These are phyloP conservation scores for Anthrax anthrax DNA, from an alignment of 2,888 invertebrate genomes.

Conservation along the genomic window DNA sequence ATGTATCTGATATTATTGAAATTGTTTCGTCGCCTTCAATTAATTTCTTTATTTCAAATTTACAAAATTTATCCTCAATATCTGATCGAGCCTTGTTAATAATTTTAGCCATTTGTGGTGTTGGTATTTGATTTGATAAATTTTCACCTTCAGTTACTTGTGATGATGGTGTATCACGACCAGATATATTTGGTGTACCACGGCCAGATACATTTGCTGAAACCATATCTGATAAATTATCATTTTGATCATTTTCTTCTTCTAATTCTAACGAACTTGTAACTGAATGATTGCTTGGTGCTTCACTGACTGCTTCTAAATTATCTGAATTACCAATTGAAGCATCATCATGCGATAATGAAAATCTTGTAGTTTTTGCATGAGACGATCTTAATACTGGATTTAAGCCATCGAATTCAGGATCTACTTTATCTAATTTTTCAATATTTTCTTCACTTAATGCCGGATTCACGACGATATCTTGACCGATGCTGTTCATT, in stretches of 20 bases:
- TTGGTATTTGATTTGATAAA: conserved; percentile 36
- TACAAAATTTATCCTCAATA: conserved; percentile 96
- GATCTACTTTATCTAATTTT: conserved; percentile 17
- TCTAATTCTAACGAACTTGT: conserved; percentile 80
- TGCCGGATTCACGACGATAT: conserved; percentile 14
- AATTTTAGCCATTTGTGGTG: conserved; percentile 46
- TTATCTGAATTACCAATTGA: conserved; percentile 88
- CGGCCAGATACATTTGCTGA: conserved; percentile 87
- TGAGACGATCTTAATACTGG: conserved; percentile 33
- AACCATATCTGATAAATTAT: conserved; percentile 94
- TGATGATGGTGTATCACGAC: conserved; percentile 90
- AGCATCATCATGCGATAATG: conserved; percentile 80
- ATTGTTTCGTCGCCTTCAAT: conserved; percentile 83
- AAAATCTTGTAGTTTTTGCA: conserved; percentile 54
- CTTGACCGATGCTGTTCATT: conserved; percentile 32
- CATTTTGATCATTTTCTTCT: conserved; percentile 72
- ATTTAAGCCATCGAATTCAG: conserved; percentile 17
- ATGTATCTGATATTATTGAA: conserved; percentile 93
- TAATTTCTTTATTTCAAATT: conserved; percentile 84
- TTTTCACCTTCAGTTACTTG: conserved; percentile 73
- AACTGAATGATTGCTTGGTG: conserved; percentile 89
- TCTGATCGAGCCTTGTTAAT: conserved; percentile 75
- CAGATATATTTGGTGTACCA: conserved; percentile 91
- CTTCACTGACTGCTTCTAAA: conserved; percentile 88
- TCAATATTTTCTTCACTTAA: conserved; percentile 20